A percentile compares a stretch with the other conserved stretches of the same genome.
Evolutionary conservation across 2,888 invertebrate genomes (phyloP).

Genomic region (Auanema sp.): DNA sequence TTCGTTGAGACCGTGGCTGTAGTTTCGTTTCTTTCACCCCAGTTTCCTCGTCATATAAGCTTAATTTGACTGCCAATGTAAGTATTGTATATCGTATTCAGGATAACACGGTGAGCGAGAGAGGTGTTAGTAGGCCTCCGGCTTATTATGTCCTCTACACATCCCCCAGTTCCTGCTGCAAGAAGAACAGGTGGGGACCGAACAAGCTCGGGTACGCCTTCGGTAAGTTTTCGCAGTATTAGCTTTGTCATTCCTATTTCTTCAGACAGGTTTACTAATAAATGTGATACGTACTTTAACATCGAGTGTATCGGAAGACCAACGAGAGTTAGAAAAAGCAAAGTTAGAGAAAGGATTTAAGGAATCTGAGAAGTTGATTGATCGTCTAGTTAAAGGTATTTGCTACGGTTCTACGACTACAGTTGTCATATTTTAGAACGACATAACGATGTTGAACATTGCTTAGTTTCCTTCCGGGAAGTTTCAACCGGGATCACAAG

Average conservation of each 20-base stretch:
- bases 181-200: slow-evolving; percentile 4
- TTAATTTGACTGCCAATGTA: too few species aligned
- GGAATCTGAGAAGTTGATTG: slow-evolving; percentile 83
- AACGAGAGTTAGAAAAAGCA: slow-evolving; percentile 82
- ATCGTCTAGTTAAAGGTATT: slow-evolving; percentile 78
- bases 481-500: slow-evolving; percentile 77
- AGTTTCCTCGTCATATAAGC: too few species aligned
- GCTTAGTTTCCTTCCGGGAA: slow-evolving; percentile 78
- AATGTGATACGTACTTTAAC: slow-evolving; percentile 91
- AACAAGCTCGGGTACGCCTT: slow-evolving; percentile 6
- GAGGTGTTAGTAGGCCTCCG: too few species aligned
- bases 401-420: background rate
- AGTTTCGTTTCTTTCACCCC: too few species aligned
- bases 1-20: too few species aligned
- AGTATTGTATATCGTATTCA: too few species aligned
- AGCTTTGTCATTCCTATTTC: background rate
- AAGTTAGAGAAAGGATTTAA: slow-evolving; percentile 91
- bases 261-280: slow-evolving; percentile 72
- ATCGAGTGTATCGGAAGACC: slow-evolving; percentile 83
- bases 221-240: slow-evolving; percentile 8
- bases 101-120: too few species aligned
- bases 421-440: slow-evolving; percentile 71
- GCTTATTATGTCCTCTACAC: too few species aligned
- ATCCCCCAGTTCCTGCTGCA: slow-evolving; percentile 16
- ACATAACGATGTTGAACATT: slow-evolving; percentile 83